A percentile compares a stretch with the other conserved stretches of the same genome.
phyloP scores from a whole-genome alignment of 2,113 vertebrate species.

The Oxyura jamaicensis region DNA sequence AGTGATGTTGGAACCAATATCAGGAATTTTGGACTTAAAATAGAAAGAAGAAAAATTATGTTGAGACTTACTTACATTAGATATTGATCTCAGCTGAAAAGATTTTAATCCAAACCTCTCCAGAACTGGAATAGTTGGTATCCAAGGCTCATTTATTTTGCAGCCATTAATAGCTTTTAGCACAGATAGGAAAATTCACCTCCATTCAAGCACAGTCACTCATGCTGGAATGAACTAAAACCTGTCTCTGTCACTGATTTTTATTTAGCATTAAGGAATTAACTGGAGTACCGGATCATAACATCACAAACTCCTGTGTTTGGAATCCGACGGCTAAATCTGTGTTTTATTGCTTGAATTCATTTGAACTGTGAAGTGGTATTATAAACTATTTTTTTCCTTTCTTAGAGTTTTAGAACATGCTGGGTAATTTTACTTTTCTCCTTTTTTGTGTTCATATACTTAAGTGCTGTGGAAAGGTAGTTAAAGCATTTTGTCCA shows the following conservation, averaged over 20 bases:
- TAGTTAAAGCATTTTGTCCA: background rate
- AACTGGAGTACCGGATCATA: background rate
- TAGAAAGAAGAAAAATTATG: background rate
- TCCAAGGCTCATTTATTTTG: background rate
- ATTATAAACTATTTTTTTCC: background rate
- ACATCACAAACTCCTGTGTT: background rate
- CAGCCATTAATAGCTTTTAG: background rate
- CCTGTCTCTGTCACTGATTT: background rate
- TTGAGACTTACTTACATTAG: background rate
- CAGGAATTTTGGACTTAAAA: background rate
- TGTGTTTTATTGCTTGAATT: conserved; percentile 11
- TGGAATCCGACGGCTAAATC: background rate
- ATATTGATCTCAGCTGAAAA: background rate
- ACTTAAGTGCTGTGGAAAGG: background rate
- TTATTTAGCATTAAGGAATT: conserved; percentile 23
- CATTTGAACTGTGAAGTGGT: conserved; percentile 17
- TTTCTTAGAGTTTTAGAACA: conserved; percentile 10
- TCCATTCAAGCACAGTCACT: background rate
- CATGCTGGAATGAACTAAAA: background rate
- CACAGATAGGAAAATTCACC: background rate
- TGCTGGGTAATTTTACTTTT: background rate
- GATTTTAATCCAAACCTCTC: background rate
- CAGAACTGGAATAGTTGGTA: background rate
- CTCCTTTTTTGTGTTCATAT: background rate
- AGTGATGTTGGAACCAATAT: background rate